Conservation (phyloP, 2,797 vertebrate species). For the Gobionotothen gibberifrons region DNA sequence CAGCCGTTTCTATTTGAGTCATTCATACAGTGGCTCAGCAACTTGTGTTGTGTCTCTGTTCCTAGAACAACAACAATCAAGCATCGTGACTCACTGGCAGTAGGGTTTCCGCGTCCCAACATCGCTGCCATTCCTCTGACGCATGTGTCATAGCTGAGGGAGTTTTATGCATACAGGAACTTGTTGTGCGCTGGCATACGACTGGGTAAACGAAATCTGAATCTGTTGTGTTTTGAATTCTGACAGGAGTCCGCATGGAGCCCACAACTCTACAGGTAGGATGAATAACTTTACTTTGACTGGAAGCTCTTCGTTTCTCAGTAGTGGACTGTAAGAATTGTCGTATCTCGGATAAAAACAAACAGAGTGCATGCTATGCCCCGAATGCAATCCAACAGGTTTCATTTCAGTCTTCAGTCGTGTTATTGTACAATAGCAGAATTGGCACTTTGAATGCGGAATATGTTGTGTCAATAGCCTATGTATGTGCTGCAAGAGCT, state of each 20-base stretch:
- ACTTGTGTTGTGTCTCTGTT: constrained; percentile 6
- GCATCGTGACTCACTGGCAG: constrained; percentile 64
- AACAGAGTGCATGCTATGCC: background rate
- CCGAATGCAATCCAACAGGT: constrained; percentile 4
- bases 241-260: constrained; percentile 73
- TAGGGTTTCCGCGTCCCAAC: constrained; percentile 23
- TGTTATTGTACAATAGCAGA: background rate
- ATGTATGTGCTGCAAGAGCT: background rate
- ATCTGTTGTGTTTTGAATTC: constrained; percentile 1
- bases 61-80: constrained; percentile 34
- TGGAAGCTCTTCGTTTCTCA: background rate
- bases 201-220: constrained; percentile 49
- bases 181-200: background rate
- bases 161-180: constrained; percentile 73
- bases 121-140: constrained; percentile 68
- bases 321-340: background rate
- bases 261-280: constrained; percentile 84
- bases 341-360: background rate
- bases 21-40: background rate
- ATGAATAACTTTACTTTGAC: background rate
- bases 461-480: background rate
- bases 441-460: background rate
- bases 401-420: constrained; percentile 1
- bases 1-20: background rate
- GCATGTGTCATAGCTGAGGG: constrained; percentile 41